Percentiles rank a stretch among this genome's conserved stretches.
phyloP scores from a whole-genome alignment of 2,888 invertebrate species.

The Thelaira solivaga region DNA sequence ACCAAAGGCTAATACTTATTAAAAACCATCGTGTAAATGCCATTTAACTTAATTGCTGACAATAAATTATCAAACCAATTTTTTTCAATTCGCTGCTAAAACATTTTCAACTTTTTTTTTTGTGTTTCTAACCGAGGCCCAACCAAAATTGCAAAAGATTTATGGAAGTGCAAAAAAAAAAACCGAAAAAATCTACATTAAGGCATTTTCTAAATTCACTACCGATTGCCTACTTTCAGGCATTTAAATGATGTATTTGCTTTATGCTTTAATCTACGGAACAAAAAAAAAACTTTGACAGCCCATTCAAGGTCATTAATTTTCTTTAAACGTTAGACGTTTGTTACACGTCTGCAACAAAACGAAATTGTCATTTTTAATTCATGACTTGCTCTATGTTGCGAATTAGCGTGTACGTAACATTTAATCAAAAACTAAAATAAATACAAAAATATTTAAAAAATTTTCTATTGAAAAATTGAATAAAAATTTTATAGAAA shows the following conservation, averaged over 20 bases:
- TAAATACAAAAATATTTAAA: neutral
- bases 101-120: neutral
- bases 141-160: neutral
- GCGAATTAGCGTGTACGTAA: too few species aligned
- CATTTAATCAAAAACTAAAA: too few species aligned
- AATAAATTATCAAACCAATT: constrained; percentile 40
- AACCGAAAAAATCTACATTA: neutral
- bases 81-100: neutral
- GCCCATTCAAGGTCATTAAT: constrained; percentile 23
- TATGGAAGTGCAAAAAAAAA: neutral
- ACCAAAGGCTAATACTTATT: too few species aligned
- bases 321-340: neutral
- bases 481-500: too few species aligned
- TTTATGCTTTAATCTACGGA: neutral
- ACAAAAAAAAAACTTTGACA: neutral
- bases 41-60: constrained; percentile 52
- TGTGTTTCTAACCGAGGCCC: neutral
- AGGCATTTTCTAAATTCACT: neutral
- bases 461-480: neutral
- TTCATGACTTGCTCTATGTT: constrained; percentile 44
- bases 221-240: constrained; percentile 15
- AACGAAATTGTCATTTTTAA: constrained; percentile 46
- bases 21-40: too few species aligned
- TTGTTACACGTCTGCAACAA: constrained; percentile 1
- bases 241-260: neutral